Conservation (phyloP, 2,797 vertebrate species). For the Pangasius macronema region DNA sequence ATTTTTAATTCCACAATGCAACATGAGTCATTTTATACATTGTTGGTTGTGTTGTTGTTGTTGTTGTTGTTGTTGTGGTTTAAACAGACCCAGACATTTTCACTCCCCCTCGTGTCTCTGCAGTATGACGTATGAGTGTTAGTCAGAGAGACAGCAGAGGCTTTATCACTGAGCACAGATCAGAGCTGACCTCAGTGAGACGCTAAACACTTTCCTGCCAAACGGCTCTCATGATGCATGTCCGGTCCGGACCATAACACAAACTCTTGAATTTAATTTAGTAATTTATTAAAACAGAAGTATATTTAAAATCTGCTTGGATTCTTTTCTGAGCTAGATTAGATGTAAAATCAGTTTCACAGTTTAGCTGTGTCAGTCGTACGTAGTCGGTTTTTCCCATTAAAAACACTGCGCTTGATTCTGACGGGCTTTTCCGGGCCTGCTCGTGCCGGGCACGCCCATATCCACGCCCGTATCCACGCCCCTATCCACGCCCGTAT, state of each 20-base stretch:
- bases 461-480: no score
- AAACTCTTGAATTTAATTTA: background rate
- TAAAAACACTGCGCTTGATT: background rate
- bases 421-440: slow-evolving; percentile 21
- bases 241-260: slow-evolving; percentile 12
- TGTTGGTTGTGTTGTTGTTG: slow-evolving; percentile 19
- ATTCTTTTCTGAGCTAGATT: slow-evolving; percentile 20
- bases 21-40: slow-evolving; percentile 71
- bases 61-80: slow-evolving; percentile 32
- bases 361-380: slow-evolving; percentile 43
- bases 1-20: slow-evolving; percentile 70
- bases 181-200: slow-evolving; percentile 43
- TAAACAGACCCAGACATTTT: slow-evolving; percentile 66
- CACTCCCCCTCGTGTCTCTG: slow-evolving; percentile 60
- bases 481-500: no score
- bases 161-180: slow-evolving; percentile 39
- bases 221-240: slow-evolving; percentile 6
- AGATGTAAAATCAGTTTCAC: slow-evolving; percentile 31
- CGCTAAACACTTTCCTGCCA: slow-evolving; percentile 34
- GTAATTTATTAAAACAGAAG: background rate
- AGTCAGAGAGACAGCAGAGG: slow-evolving; percentile 52
- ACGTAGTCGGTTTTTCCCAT: slow-evolving; percentile 22
- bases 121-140: slow-evolving; percentile 60
- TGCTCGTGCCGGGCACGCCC: slow-evolving; percentile 33
- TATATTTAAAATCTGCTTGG: background rate